These are phyloP conservation scores for Crocuta crocuta DNA, from an alignment of 2,113 vertebrate species.

Conservation along the genomic window DNA sequence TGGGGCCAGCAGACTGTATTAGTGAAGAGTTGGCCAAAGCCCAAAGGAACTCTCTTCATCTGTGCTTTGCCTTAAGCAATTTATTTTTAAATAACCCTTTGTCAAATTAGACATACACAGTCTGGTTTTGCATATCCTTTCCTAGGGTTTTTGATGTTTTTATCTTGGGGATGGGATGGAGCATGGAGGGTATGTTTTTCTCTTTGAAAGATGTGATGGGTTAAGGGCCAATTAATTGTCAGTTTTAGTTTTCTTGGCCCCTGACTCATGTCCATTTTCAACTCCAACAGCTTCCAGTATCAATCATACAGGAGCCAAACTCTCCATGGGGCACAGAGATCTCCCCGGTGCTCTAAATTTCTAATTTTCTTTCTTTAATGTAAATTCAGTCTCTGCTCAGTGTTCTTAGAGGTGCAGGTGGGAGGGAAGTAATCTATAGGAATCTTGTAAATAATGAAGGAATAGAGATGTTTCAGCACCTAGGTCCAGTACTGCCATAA, in stretches of 20 bases:
- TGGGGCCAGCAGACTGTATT: slow-evolving; percentile 44
- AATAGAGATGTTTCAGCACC: background rate
- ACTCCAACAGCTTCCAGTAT: slow-evolving; percentile 78
- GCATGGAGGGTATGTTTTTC: slow-evolving; percentile 42
- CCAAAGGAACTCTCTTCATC: slow-evolving; percentile 71
- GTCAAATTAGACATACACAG: slow-evolving; percentile 69
- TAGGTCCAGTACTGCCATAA: background rate
- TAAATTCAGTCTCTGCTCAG: background rate
- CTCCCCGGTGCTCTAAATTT: slow-evolving; percentile 21
- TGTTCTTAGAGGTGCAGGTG: background rate
- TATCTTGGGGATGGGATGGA: slow-evolving; percentile 65
- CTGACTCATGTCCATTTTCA: slow-evolving; percentile 64
- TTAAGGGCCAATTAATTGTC: slow-evolving; percentile 76
- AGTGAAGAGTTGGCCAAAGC: slow-evolving; percentile 68
- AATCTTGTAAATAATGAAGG: slow-evolving; percentile 22
- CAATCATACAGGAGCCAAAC: slow-evolving; percentile 76
- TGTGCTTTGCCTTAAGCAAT: slow-evolving; percentile 65
- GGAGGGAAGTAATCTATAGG: background rate
- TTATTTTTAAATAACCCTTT: slow-evolving; percentile 80
- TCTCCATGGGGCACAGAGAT: slow-evolving; percentile 57
- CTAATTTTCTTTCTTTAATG: slow-evolving; percentile 29
- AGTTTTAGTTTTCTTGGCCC: slow-evolving; percentile 80
- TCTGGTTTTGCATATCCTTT: slow-evolving; percentile 72
- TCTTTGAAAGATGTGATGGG: slow-evolving; percentile 67
- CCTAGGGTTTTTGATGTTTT: slow-evolving; percentile 79